Conservation (phyloP, 2,888 invertebrate species). For the Plebejus argus region DNA sequence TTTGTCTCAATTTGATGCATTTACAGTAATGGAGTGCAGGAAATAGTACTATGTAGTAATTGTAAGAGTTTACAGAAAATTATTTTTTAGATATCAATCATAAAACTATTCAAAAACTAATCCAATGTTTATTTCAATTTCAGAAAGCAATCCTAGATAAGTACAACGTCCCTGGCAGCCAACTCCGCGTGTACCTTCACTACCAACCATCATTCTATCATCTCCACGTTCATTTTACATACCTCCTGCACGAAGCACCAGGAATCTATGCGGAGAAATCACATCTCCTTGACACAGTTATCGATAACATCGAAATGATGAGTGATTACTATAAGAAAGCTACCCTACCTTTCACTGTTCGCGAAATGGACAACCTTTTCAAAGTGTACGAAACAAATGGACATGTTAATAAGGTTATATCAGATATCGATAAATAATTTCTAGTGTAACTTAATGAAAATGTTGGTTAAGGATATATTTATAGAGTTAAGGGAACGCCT, state of each 20-base stretch:
- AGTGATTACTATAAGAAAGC: conserved; percentile 91
- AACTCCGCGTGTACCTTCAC: conserved; percentile 93
- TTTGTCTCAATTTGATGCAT: neutral
- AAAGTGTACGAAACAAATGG: conserved; percentile 83
- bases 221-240: conserved; percentile 95
- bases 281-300: conserved; percentile 93
- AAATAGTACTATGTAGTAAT: no score
- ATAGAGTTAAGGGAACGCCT: conserved; percentile 82
- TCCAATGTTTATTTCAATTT: conserved; percentile 34
- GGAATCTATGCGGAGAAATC: conserved; percentile 92
- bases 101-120: neutral
- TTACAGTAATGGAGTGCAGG: no score
- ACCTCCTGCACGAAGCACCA: conserved; percentile 88
- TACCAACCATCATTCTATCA: conserved; percentile 99
- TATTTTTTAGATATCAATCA: no score
- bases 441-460: conserved; percentile 51
- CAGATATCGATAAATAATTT: conserved; percentile 61
- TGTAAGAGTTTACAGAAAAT: no score
- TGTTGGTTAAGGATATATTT: conserved; percentile 76
- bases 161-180: conserved; percentile 85
- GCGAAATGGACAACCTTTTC: conserved; percentile 88
- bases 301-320: conserved; percentile 92
- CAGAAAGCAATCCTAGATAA: conserved; percentile 88
- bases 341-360: conserved; percentile 89
- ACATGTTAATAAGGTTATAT: conserved; percentile 67